A percentile compares a stretch with the other conserved stretches of the same genome.
phyloP scores from a whole-genome alignment of 1,140 invertebrate species.

The Thaumetopoea pityocampa region DNA sequence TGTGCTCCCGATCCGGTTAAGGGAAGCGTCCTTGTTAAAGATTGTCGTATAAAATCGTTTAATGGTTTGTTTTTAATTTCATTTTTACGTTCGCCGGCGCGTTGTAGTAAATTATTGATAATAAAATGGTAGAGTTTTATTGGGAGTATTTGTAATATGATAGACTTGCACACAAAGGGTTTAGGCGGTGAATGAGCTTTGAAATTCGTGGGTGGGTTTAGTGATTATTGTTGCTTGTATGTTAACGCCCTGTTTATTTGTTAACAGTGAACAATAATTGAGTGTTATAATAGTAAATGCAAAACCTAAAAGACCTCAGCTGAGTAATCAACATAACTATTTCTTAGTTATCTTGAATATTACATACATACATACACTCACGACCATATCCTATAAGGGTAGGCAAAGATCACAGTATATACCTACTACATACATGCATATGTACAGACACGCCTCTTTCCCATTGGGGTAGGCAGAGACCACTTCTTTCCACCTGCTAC shows the following conservation, averaged over 20 bases:
- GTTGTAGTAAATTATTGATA: constrained; percentile 59
- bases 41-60: constrained; percentile 72
- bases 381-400: too few relatives aligned
- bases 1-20: constrained; percentile 74
- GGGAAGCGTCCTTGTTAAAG: constrained; percentile 72
- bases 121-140: constrained; percentile 47
- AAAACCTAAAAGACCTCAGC: too few relatives aligned
- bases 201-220: constrained; percentile 29
- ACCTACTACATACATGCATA: too few relatives aligned
- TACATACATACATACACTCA: too few relatives aligned
- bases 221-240: constrained; percentile 18
- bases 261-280: constrained; percentile 7
- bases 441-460: too few relatives aligned
- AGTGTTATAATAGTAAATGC: too few relatives aligned
- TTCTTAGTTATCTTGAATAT: too few relatives aligned
- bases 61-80: constrained; percentile 76
- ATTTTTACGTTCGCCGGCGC: constrained; percentile 61
- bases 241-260: constrained; percentile 22
- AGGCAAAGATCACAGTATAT: too few relatives aligned
- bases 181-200: constrained; percentile 15
- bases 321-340: too few relatives aligned
- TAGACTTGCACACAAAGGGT: constrained; percentile 24
- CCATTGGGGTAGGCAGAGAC: too few relatives aligned
- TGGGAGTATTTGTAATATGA: constrained; percentile 39
- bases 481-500: too few relatives aligned